Conservation (phyloP, 2,888 invertebrate genomes). For the Dioctria linearis region DNA sequence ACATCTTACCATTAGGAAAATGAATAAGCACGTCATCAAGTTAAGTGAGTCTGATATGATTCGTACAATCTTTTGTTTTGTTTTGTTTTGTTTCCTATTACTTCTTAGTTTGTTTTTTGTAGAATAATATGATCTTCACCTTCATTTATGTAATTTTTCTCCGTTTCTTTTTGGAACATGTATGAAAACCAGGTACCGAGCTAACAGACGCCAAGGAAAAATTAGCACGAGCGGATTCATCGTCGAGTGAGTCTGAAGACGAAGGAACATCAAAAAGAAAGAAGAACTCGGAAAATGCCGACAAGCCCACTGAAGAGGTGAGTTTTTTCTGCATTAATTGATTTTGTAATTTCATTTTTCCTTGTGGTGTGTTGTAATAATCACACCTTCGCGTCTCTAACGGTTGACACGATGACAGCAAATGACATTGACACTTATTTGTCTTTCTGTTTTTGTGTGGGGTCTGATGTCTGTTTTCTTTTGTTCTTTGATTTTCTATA, state of each 20-base stretch:
- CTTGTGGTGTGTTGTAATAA: not conserved
- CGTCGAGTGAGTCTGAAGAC: slow-evolving; percentile 87
- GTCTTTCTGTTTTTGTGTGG: too few species aligned
- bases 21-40: slow-evolving; percentile 95
- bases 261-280: slow-evolving; percentile 74
- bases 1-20: slow-evolving; percentile 95
- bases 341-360: slow-evolving; percentile 40
- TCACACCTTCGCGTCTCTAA: not conserved
- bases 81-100: not conserved
- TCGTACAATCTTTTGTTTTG: not conserved
- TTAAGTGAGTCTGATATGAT: slow-evolving; percentile 73
- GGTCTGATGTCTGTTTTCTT: too few species aligned
- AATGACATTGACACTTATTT: not conserved
- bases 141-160: slow-evolving; percentile 7
- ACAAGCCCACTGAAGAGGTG: slow-evolving; percentile 78
- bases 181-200: slow-evolving; percentile 75
- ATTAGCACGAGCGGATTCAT: slow-evolving; percentile 85
- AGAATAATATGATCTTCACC: not conserved
- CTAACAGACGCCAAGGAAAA: slow-evolving; percentile 89
- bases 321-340: slow-evolving; percentile 53
- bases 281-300: slow-evolving; percentile 70
- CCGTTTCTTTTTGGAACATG: slow-evolving; percentile 11
- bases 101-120: not conserved
- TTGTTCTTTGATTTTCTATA: too few species aligned
- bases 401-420: not conserved